Evolutionary conservation across 2,797 vertebrate species (phyloP).

Genomic region (Propithecus deckenii): DNA sequence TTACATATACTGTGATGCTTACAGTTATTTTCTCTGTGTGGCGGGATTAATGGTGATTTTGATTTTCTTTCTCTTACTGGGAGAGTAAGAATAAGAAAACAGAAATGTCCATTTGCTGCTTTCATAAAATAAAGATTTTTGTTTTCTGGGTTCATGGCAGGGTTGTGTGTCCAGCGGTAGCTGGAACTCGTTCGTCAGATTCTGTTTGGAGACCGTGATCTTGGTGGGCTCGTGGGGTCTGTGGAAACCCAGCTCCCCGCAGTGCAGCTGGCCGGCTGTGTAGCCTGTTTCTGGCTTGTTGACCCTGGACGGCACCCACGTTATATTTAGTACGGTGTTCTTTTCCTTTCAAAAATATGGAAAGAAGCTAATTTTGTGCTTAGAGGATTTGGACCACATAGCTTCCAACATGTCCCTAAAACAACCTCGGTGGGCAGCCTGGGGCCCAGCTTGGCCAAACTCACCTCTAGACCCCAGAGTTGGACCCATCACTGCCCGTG

Average conservation of each 20-base stretch:
- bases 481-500: not conserved
- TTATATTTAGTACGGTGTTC: slow-evolving; percentile 72
- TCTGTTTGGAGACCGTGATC: not conserved
- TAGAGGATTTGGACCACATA: not conserved
- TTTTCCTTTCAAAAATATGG: slow-evolving; percentile 62
- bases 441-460: not conserved
- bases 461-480: not conserved
- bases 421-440: not conserved
- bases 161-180: rapidly evolving
- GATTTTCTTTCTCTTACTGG: not conserved
- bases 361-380: slow-evolving; percentile 75
- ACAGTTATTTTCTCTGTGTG: not conserved
- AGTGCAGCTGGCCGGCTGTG: not conserved
- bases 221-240: rapidly evolving
- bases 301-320: not conserved
- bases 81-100: not conserved
- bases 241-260: not conserved
- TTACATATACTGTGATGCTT: not conserved
- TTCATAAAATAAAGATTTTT: not conserved
- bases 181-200: rapidly evolving
- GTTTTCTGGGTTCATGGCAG: not conserved
- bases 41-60: not conserved
- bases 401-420: slow-evolving; percentile 20
- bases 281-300: slow-evolving; percentile 27
- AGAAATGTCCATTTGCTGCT: not conserved